These are phyloP conservation scores for Agrotis exclamationis DNA, from an alignment of 2,888 invertebrate species.

Conservation along the genomic window DNA sequence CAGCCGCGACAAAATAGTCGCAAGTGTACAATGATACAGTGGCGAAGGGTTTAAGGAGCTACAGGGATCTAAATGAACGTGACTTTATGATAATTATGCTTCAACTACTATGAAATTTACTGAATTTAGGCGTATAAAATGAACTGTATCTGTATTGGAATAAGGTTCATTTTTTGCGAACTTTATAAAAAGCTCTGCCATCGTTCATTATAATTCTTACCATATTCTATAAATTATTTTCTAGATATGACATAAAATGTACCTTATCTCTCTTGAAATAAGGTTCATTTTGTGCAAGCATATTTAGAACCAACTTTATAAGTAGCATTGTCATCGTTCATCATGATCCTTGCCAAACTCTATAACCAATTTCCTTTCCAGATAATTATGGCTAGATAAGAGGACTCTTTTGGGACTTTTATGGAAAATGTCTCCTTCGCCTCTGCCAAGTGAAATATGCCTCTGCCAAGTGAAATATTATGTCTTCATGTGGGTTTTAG, in stretches of 20 bases:
- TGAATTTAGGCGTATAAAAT: neutral
- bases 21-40: slow-evolving; percentile 43
- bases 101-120: neutral
- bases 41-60: slow-evolving; percentile 26
- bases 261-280: neutral
- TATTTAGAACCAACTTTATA: neutral
- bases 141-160: neutral
- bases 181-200: no score
- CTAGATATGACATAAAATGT: neutral
- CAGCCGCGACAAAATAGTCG: slow-evolving; percentile 66
- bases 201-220: slow-evolving; percentile 7
- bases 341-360: slow-evolving; percentile 3
- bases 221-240: neutral
- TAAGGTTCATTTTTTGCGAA: neutral
- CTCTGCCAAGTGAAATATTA: slow-evolving; percentile 23
- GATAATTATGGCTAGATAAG: neutral
- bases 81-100: neutral
- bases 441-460: no score
- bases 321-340: neutral
- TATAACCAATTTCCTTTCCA: neutral
- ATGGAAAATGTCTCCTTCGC: neutral
- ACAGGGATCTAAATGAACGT: slow-evolving; percentile 8
- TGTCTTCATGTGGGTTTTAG: slow-evolving; percentile 17
- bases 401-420: no score
- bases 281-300: neutral